These are phyloP conservation scores for Endotricha flammealis DNA, from an alignment of 2,888 invertebrate genomes.

Conservation along the genomic window DNA sequence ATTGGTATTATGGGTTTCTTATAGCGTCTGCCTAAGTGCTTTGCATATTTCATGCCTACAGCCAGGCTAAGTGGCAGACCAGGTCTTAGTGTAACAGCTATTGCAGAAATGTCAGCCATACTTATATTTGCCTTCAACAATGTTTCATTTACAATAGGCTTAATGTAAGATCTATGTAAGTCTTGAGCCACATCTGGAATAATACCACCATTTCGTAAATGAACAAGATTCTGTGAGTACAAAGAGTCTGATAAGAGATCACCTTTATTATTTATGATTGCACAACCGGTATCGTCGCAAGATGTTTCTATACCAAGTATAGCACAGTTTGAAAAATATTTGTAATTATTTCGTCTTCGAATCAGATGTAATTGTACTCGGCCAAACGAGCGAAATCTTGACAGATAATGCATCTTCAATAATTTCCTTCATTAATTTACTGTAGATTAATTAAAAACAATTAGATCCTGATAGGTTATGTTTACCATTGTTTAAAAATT, in stretches of 20 bases:
- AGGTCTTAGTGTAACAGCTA: constrained; percentile 94
- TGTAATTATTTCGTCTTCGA: not conserved
- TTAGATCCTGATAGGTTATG: too few relatives aligned
- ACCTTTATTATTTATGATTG: constrained; percentile 87
- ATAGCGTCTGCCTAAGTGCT: constrained; percentile 82
- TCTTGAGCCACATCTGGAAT: constrained; percentile 93
- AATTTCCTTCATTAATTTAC: too few relatives aligned
- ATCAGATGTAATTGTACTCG: too few relatives aligned
- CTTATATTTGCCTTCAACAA: constrained; percentile 79
- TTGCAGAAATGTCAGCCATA: constrained; percentile 86
- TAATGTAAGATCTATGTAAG: constrained; percentile 88
- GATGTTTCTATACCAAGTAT: constrained; percentile 98
- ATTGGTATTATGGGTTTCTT: constrained; percentile 95
- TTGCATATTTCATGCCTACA: constrained; percentile 91
- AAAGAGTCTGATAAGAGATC: constrained; percentile 88
- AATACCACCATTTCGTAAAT: constrained; percentile 90
- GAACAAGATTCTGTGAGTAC: constrained; percentile 87
- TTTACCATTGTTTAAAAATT: too few relatives aligned
- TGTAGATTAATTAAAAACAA: too few relatives aligned
- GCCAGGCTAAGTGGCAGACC: constrained; percentile 87
- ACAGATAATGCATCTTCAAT: constrained; percentile 4
- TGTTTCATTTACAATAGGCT: constrained; percentile 84
- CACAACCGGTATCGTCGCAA: constrained; percentile 98
- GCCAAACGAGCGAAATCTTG: too few relatives aligned
- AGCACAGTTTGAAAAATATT: constrained; percentile 12